phyloP scores from a whole-genome alignment of 1,140 invertebrate genomes.

The Spodoptera litura region DNA sequence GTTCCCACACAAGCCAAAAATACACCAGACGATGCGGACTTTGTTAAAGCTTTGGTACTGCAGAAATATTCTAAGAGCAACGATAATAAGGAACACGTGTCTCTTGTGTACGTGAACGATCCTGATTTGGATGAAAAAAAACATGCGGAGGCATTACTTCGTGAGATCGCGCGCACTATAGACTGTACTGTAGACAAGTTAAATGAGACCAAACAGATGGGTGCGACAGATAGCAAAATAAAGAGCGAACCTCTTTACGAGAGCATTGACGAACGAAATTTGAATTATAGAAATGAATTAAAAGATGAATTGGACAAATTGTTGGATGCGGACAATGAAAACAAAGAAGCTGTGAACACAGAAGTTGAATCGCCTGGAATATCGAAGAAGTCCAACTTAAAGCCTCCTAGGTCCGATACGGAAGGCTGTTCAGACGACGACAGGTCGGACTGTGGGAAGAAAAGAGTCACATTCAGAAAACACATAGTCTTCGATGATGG shows the following conservation, averaged over 20 bases:
- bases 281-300: conserved; percentile 71
- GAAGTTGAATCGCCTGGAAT: conserved; percentile 62
- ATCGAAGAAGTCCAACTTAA: conserved; percentile 78
- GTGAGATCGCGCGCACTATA: conserved; percentile 77
- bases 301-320: conserved; percentile 73
- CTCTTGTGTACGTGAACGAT: conserved; percentile 74
- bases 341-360: conserved; percentile 19
- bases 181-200: conserved; percentile 75
- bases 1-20: conserved; percentile 72
- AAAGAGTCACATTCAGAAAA: conserved; percentile 78
- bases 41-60: conserved; percentile 75
- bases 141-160: conserved; percentile 73
- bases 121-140: conserved; percentile 70
- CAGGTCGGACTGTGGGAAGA: conserved; percentile 77
- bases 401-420: conserved; percentile 76
- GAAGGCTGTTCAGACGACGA: conserved; percentile 80
- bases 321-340: conserved; percentile 55
- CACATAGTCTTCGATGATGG: conserved; percentile 80
- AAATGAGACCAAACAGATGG: conserved; percentile 73
- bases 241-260: conserved; percentile 64
- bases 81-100: conserved; percentile 76
- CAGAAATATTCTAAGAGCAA: conserved; percentile 76
- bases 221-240: conserved; percentile 70
- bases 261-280: conserved; percentile 58
- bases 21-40: conserved; percentile 73